These are phyloP conservation scores for Agrilus mali DNA, from an alignment of 2,888 invertebrate genomes.

Conservation along the genomic window DNA sequence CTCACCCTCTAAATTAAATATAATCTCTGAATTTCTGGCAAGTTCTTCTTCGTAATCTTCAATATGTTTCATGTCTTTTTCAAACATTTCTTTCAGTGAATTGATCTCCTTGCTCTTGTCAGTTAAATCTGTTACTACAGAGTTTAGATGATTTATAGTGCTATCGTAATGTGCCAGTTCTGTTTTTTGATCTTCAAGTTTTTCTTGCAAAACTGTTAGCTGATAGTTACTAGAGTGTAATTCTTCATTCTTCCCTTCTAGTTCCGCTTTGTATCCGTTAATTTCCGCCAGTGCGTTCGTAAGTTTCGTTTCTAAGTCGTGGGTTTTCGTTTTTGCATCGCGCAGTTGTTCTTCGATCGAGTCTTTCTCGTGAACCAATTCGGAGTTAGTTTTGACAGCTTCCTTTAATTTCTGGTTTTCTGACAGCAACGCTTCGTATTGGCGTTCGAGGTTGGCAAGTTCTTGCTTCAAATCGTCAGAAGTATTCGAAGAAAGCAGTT, in stretches of 20 bases:
- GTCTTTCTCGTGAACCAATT: slow-evolving; percentile 22
- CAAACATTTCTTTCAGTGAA: slow-evolving; percentile 40
- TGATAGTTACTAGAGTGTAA: slow-evolving; percentile 22
- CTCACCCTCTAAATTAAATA: slow-evolving; percentile 44
- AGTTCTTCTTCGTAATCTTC: slow-evolving; percentile 44
- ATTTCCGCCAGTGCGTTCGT: slow-evolving; percentile 23
- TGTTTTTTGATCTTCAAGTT: slow-evolving; percentile 22
- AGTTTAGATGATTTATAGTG: slow-evolving; percentile 32
- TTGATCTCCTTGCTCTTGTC: slow-evolving; percentile 40
- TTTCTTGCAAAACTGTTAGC: slow-evolving; percentile 22
- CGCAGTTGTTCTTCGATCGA: slow-evolving; percentile 19
- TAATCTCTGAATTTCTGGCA: slow-evolving; percentile 41
- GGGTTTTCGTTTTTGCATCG: slow-evolving; percentile 16
- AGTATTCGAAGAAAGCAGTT: slow-evolving; percentile 10
- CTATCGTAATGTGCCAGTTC: slow-evolving; percentile 12
- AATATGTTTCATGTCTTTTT: slow-evolving; percentile 39
- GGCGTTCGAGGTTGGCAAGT: slow-evolving; percentile 9
- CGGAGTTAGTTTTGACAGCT: slow-evolving; percentile 19
- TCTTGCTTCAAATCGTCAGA: slow-evolving; percentile 7
- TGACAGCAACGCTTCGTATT: slow-evolving; percentile 19
- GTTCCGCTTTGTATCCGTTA: slow-evolving; percentile 21
- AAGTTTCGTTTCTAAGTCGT: slow-evolving; percentile 21
- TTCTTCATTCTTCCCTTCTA: slow-evolving; percentile 28
- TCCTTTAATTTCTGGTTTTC: slow-evolving; percentile 22
- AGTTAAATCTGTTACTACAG: slow-evolving; percentile 39